phyloP scores from a whole-genome alignment of 2,888 invertebrate genomes.

The Oxycera nigricornis region DNA sequence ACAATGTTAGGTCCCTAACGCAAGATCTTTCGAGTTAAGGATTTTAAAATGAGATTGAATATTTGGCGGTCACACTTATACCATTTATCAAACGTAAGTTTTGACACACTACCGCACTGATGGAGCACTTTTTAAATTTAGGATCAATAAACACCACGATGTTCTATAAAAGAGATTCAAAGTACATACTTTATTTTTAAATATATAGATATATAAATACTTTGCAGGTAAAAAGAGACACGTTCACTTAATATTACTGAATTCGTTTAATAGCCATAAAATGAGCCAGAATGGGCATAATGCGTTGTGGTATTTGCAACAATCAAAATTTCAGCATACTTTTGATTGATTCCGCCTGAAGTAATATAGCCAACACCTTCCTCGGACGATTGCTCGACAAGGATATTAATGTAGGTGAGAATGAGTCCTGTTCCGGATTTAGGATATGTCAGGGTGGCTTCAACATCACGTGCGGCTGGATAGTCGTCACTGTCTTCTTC shows the following conservation, averaged over 20 bases:
- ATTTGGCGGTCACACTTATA: too few species aligned
- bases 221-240: slow-evolving; percentile 18
- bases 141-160: slow-evolving; percentile 5
- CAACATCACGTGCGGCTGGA: slow-evolving; percentile 40
- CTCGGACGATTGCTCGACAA: slow-evolving; percentile 42
- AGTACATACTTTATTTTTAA: slow-evolving; percentile 30
- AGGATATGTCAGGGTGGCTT: slow-evolving; percentile 38
- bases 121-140: background rate
- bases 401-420: slow-evolving; percentile 39
- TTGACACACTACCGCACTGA: too few species aligned
- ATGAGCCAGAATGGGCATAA: slow-evolving; percentile 41
- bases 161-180: slow-evolving; percentile 30
- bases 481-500: slow-evolving; percentile 27
- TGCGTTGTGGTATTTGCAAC: slow-evolving; percentile 41
- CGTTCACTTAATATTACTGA: slow-evolving; percentile 1
- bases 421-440: background rate
- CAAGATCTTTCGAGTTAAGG: too few species aligned
- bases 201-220: slow-evolving; percentile 11
- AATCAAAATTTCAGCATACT: slow-evolving; percentile 30
- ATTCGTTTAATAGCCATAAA: slow-evolving; percentile 42
- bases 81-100: too few species aligned
- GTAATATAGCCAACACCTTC: slow-evolving; percentile 38
- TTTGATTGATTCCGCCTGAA: slow-evolving; percentile 41
- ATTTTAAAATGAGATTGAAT: too few species aligned
- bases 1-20: too few species aligned